Conservation (phyloP, 2,888 invertebrate genomes). For the Pogonocherus hispidulus region DNA sequence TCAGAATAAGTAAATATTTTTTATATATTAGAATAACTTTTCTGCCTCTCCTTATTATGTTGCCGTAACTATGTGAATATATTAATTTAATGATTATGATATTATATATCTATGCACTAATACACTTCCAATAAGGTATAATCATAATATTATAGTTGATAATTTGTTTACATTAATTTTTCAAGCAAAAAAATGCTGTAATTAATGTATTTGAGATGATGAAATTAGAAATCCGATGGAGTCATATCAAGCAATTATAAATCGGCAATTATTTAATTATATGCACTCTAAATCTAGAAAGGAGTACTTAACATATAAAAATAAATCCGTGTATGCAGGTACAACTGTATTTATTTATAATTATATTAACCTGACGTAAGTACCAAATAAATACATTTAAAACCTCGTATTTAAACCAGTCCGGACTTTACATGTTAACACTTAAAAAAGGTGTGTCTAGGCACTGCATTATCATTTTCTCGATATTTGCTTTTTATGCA, state of each 20-base stretch:
- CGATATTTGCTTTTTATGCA: slow-evolving; percentile 45
- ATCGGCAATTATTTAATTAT: slow-evolving; percentile 35
- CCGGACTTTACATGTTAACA: background rate
- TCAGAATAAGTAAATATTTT: slow-evolving; percentile 12
- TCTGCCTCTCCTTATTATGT: slow-evolving; percentile 20
- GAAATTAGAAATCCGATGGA: slow-evolving; percentile 58
- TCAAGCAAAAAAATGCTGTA: slow-evolving; percentile 40
- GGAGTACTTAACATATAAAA: slow-evolving; percentile 25
- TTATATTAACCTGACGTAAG: background rate
- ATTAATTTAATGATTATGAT: slow-evolving; percentile 6
- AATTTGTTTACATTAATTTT: slow-evolving; percentile 46
- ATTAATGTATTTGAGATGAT: slow-evolving; percentile 50
- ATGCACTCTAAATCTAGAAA: slow-evolving; percentile 23
- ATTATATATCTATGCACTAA: slow-evolving; percentile 5
- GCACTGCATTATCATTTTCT: slow-evolving; percentile 33
- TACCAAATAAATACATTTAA: slow-evolving; percentile 23
- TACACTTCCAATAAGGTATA: slow-evolving; percentile 13
- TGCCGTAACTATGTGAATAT: slow-evolving; percentile 10
- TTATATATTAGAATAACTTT: slow-evolving; percentile 1
- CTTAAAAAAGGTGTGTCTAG: slow-evolving; percentile 40
- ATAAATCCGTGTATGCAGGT: slow-evolving; percentile 23
- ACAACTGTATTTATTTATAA: slow-evolving; percentile 12
- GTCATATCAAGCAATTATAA: slow-evolving; percentile 52
- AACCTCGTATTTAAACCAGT: slow-evolving; percentile 10
- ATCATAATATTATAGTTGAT: slow-evolving; percentile 42